These are phyloP conservation scores for Clinocottus analis DNA, from an alignment of 2,113 vertebrate species.

Conservation along the genomic window DNA sequence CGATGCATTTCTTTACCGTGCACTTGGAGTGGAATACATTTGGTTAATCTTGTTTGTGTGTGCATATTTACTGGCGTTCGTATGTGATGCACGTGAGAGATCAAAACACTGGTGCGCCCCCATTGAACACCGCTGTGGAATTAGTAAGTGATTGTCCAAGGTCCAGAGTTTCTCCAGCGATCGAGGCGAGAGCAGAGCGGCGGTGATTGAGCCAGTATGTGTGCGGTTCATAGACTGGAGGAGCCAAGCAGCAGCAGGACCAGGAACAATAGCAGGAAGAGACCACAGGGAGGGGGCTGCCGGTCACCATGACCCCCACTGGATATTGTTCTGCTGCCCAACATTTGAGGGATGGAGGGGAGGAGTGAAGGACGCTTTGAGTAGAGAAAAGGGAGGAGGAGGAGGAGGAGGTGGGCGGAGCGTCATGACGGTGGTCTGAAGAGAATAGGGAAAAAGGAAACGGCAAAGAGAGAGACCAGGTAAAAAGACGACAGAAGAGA, in stretches of 20 bases:
- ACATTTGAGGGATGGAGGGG: constrained; percentile 71
- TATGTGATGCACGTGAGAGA: neutral
- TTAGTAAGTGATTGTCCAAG: constrained; percentile 31
- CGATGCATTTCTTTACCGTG: neutral
- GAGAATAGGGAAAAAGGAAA: constrained; percentile 60
- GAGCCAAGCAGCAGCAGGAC: constrained; percentile 63
- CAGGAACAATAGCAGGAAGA: constrained; percentile 80
- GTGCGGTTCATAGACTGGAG: constrained; percentile 63
- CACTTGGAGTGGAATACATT: neutral
- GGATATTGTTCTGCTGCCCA: constrained; percentile 74
- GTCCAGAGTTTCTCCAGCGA: constrained; percentile 43
- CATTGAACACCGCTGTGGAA: constrained; percentile 21
- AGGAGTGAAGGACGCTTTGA: constrained; percentile 53
- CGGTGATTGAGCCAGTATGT: constrained; percentile 51
- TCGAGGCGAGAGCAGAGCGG: constrained; percentile 9
- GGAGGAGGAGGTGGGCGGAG: too few relatives aligned
- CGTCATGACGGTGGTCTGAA: constrained; percentile 29
- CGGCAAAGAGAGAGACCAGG: constrained; percentile 42
- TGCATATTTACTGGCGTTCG: constrained; percentile 15
- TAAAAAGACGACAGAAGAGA: constrained; percentile 35
- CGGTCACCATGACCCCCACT: constrained; percentile 75
- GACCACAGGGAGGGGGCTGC: constrained; percentile 69
- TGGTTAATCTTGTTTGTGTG: constrained; percentile 2
- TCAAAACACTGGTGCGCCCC: constrained; percentile 2
- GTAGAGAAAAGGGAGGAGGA: constrained; percentile 19